These are phyloP conservation scores for Chrysolina oricalcia DNA, from an alignment of 2,888 invertebrate species.

Conservation along the genomic window DNA sequence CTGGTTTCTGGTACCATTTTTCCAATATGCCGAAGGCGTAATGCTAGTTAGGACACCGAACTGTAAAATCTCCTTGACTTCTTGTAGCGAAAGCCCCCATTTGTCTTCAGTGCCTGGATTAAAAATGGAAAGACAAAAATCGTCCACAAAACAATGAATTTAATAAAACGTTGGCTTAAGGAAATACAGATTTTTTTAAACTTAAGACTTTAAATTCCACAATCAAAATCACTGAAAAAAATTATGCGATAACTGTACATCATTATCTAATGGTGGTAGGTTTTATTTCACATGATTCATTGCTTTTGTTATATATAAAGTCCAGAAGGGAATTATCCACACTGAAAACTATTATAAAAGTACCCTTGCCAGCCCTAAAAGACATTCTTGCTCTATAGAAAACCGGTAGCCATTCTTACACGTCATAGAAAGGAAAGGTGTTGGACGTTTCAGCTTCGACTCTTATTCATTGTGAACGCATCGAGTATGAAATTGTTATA, in stretches of 20 bases:
- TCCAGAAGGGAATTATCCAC: conserved; percentile 43
- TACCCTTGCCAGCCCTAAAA: background rate
- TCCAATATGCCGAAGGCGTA: too few species aligned
- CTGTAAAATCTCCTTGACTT: too few species aligned
- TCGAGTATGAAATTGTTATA: conserved; percentile 19
- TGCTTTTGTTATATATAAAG: conserved; percentile 34
- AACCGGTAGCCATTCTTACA: conserved; percentile 6
- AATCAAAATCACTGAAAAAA: background rate
- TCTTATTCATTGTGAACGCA: background rate
- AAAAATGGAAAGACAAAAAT: too few species aligned
- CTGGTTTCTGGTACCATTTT: too few species aligned
- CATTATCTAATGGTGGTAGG: conserved; percentile 39
- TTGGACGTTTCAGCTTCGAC: conserved; percentile 12
- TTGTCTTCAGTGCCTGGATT: too few species aligned
- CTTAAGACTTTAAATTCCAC: too few species aligned
- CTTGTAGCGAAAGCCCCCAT: too few species aligned
- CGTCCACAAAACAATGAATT: too few species aligned
- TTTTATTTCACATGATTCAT: conserved; percentile 40
- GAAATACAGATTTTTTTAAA: too few species aligned
- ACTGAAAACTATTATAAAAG: conserved; percentile 27
- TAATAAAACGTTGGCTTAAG: too few species aligned
- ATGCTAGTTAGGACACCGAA: too few species aligned
- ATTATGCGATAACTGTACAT: conserved; percentile 4
- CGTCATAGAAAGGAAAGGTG: conserved; percentile 16
- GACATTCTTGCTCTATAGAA: conserved; percentile 20